Evolutionary conservation across 2,888 invertebrate species (phyloP), one percentile per base, ranked within the genome.

Genomic region (Stegophylla sp.): DNA sequence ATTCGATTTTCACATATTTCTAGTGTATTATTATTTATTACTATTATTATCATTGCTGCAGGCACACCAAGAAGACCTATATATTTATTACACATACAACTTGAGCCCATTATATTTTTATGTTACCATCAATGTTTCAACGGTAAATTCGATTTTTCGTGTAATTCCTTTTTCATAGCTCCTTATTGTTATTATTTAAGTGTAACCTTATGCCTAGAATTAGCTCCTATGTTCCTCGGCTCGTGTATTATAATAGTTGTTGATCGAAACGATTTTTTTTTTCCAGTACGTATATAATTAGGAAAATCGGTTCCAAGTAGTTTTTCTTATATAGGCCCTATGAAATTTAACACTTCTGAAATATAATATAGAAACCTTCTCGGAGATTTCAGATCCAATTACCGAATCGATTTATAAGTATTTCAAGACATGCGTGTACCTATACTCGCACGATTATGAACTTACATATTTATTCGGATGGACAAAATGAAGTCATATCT

Each of bases 341-440:
- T 64, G 63, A 64, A 64, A 75, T 53, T 1, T 2, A 64, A 64
- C 64, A 41, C 64, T 64, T 13, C 5, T 51, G 75, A 64, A 75
- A 64, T 43, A 43, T 53, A 75, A 75, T 75, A 75, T 53, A 53
- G 75, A 64, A 64, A 75, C 75, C 64, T 53, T 53, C 51, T 51
- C 1, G 34, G 23, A 17, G n/a, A 64, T 66, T 75, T 75, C 20
- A 10, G 53, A 53, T 75, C 64, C 12, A 15, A 51, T 75, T 75
- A 75, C 75, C 41, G 41, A 66, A 75, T 75, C 64, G 64, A 66
- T 75, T 74, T 51, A n/a, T n/a, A 17, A 64, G 74, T 26, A 28
- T 48, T 61, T 74, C 48, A 73, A 73, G 61, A 45, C n/a, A 26
- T 5, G 13, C 1, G 10, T 15, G 7, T 34, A 34, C 7, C 3